Evolutionary conservation across 2,113 vertebrate genomes (phyloP).

Genomic region (Mormyrus lacerda): DNA sequence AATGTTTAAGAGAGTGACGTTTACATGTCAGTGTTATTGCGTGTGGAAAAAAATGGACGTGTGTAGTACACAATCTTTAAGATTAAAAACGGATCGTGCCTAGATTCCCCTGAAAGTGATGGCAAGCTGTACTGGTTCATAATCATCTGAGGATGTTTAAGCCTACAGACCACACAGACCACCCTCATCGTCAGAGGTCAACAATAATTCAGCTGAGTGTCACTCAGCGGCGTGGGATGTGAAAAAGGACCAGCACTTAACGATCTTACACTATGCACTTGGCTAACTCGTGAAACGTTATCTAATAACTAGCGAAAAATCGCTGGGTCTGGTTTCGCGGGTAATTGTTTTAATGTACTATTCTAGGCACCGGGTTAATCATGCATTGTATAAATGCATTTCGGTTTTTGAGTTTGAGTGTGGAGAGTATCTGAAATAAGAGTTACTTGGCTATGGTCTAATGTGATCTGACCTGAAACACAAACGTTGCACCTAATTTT

Average conservation of each 20-base stretch:
- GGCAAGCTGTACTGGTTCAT: conserved; percentile 32
- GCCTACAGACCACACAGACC: conserved; percentile 60
- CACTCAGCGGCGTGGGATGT: background rate
- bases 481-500: background rate
- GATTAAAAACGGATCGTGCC: background rate
- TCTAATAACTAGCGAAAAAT: background rate
- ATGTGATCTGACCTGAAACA: background rate
- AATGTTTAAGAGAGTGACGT: background rate
- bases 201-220: conserved; percentile 59
- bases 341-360: background rate
- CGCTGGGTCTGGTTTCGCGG: background rate
- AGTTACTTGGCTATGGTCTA: background rate
- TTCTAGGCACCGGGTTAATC: background rate
- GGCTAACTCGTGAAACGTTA: background rate
- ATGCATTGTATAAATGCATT: background rate
- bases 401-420: background rate
- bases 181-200: conserved; percentile 57
- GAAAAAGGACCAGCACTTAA: background rate
- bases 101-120: background rate
- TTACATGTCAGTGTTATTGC: background rate
- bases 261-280: background rate
- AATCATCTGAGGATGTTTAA: conserved; percentile 44
- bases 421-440: background rate
- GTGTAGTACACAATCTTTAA: background rate
- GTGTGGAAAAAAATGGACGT: background rate